Percentiles rank a stretch among this genome's conserved stretches.
Conservation (phyloP, 2,797 vertebrate genomes). For the Melopsittacus undulatus region DNA sequence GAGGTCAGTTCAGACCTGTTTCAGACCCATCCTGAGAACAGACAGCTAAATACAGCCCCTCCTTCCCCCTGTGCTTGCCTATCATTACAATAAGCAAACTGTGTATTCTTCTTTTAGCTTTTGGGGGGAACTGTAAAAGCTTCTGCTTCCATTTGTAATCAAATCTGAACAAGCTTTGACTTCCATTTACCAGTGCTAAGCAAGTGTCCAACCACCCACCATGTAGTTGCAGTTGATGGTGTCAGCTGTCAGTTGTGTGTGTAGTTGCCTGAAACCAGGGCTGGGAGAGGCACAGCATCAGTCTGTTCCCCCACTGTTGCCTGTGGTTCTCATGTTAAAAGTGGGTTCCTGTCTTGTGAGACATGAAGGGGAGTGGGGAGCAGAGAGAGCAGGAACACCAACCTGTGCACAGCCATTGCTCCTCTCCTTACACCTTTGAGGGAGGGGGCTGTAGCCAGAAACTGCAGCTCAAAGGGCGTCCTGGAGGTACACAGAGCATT, state of each 20-base stretch:
- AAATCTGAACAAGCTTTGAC: background rate
- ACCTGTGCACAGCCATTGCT: background rate
- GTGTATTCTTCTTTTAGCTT: background rate
- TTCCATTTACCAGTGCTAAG: background rate
- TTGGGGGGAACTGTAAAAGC: background rate
- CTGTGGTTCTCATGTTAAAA: background rate
- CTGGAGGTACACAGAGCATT: background rate
- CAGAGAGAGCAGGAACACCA: background rate
- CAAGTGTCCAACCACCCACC: background rate
- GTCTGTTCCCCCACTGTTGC: background rate
- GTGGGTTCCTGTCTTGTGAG: background rate
- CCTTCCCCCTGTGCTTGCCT: background rate
- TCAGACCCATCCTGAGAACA: background rate
- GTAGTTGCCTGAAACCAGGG: background rate
- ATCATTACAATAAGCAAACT: background rate
- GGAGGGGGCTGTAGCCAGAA: background rate
- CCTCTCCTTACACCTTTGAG: background rate
- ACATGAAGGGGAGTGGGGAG: background rate
- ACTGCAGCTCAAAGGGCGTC: background rate
- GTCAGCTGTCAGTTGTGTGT: background rate
- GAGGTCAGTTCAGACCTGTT: background rate
- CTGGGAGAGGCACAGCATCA: background rate
- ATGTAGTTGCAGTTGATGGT: background rate
- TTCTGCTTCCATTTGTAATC: background rate
- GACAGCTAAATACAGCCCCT: background rate